Conservation (phyloP, 2,797 vertebrate species). For the Benthosema pterotum region DNA sequence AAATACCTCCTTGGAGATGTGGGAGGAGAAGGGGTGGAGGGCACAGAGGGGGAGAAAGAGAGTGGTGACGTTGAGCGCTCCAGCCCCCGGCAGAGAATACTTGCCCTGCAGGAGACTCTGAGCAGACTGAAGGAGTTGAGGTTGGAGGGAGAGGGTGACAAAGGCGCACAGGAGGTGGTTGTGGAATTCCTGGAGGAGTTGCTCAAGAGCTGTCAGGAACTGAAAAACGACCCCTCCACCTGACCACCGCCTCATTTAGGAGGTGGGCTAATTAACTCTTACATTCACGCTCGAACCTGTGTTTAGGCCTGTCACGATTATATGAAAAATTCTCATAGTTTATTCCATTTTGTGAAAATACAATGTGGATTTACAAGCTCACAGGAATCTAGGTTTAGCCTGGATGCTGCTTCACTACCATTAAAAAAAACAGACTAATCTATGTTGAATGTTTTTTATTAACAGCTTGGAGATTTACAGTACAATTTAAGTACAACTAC, state of each 20-base stretch:
- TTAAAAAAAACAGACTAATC: too few relatives aligned
- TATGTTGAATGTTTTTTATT: too few relatives aligned
- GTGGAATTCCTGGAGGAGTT: conserved; percentile 82
- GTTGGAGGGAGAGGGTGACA: conserved; percentile 39
- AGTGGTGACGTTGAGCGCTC: not conserved
- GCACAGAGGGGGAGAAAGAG: conserved; percentile 62
- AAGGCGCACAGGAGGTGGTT: conserved; percentile 49
- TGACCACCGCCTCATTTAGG: not conserved
- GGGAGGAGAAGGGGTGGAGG: conserved; percentile 42
- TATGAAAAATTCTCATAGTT: too few relatives aligned
- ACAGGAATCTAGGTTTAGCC: too few relatives aligned
- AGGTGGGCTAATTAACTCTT: too few relatives aligned
- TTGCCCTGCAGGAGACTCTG: conserved; percentile 71
- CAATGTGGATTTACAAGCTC: too few relatives aligned
- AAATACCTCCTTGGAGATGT: conserved; percentile 81
- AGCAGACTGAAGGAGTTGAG: conserved; percentile 73
- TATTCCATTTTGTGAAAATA: too few relatives aligned
- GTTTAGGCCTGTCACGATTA: too few relatives aligned
- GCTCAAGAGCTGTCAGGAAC: conserved; percentile 64
- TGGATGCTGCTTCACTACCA: too few relatives aligned
- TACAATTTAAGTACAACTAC: too few relatives aligned
- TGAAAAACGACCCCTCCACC: conserved; percentile 9
- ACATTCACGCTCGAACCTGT: too few relatives aligned
- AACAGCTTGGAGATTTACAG: too few relatives aligned
- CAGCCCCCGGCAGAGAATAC: conserved; percentile 70